Evolutionary conservation across 2,113 vertebrate species (phyloP).

Genomic region (Colistium nudipinnis): DNA sequence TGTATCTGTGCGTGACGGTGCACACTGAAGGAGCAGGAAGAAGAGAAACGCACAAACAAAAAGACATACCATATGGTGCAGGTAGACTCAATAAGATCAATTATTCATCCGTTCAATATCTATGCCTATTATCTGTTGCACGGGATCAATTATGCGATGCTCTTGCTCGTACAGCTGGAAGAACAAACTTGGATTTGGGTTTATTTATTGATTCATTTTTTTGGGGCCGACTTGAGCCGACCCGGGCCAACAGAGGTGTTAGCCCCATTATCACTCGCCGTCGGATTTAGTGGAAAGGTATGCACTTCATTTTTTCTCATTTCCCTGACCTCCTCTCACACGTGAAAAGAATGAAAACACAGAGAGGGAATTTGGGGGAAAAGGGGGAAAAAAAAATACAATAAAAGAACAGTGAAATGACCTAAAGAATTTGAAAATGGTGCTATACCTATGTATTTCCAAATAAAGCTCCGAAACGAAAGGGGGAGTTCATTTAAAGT

Average conservation of each 20-base stretch:
- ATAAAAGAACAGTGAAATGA: neutral
- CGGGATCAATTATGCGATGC: no score
- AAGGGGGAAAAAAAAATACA: neutral
- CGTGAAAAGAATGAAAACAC: slow-evolving; percentile 44
- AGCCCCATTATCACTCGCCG: slow-evolving; percentile 25
- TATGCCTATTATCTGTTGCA: no score
- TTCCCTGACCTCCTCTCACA: slow-evolving; percentile 28
- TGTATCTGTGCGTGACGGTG: neutral
- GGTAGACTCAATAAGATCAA: no score
- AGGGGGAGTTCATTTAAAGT: no score
- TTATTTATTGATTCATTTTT: no score
- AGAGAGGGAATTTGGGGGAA: neutral
- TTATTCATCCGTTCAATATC: no score
- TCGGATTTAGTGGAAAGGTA: slow-evolving; percentile 61
- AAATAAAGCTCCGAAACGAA: neutral
- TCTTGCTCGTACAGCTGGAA: neutral
- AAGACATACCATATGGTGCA: neutral
- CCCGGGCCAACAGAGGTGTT: slow-evolving; percentile 9
- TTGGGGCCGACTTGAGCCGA: slow-evolving; percentile 4
- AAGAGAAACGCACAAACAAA: slow-evolving; percentile 10
- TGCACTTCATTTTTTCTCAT: slow-evolving; percentile 43
- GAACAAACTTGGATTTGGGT: no score
- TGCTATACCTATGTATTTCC: neutral
- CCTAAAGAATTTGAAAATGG: neutral
- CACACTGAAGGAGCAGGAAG: neutral